phyloP scores from a whole-genome alignment of 2,113 vertebrate species.

The Hypomesus transpacificus region DNA sequence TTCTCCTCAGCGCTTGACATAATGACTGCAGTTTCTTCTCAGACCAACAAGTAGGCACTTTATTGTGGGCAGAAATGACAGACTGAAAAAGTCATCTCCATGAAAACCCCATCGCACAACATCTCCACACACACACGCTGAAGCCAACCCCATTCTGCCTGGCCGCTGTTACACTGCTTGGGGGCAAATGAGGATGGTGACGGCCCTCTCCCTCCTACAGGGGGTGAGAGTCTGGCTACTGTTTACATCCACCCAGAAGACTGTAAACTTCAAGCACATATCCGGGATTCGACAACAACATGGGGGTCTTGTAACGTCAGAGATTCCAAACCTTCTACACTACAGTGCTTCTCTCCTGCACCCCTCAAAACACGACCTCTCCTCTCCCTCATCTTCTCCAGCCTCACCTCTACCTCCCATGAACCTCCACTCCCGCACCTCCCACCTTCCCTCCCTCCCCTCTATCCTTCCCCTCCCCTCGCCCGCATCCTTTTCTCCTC shows the following conservation, averaged over 20 bases:
- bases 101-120: not conserved
- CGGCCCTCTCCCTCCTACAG: not conserved
- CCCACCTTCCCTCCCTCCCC: slow-evolving; percentile 6
- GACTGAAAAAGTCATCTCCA: not conserved
- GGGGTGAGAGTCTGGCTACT: too few species aligned
- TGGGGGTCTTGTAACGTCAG: too few species aligned
- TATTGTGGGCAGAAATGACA: slow-evolving; percentile 4
- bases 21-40: not conserved
- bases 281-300: too few species aligned
- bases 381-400: slow-evolving; percentile 11
- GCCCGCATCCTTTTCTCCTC: not conserved
- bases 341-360: too few species aligned
- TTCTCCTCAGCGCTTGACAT: not conserved
- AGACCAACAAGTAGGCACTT: not conserved
- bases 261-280: too few species aligned
- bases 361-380: not conserved
- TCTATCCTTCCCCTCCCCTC: slow-evolving; percentile 5
- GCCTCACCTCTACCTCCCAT: slow-evolving; percentile 32
- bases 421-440: not conserved
- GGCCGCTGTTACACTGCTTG: too few species aligned
- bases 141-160: not conserved
- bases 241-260: too few species aligned
- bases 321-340: too few species aligned
- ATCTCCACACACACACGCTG: not conserved
- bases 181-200: not conserved